Base-by-base conservation (phyloP, 2,888 invertebrate genomes). In the Ormyrus thymus region DNA sequence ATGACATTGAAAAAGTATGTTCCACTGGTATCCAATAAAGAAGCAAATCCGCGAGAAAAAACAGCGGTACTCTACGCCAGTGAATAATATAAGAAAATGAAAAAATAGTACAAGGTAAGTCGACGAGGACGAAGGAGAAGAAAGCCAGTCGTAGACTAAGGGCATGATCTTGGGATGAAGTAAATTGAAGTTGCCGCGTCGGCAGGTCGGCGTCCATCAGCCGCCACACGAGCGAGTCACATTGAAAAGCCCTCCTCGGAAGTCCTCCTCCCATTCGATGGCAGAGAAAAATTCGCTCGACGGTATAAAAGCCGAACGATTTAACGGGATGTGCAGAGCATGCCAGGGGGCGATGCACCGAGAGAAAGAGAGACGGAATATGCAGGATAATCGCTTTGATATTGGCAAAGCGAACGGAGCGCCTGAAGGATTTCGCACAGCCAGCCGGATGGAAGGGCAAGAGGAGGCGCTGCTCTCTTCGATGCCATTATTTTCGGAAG, bases 161-260 rank as follows among this genome's bases (percentile, higher is more conserved):
- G 56, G 15, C 43, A 71, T 46, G 62, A 62, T 68, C 75, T 50
- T 29, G 50, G 46, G 50, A 76, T 51, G 64, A 72, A 29, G 65
- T 65, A 59, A 72, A 66, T 77, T 66, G 66, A 77, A 77, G 71
- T 72, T 72, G 77, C 77, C 55, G 53, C 66, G 65, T 65, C 62
- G 65, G 62, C 65, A 77, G 29, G 45, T 61, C 7, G 48, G 46
- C 65, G 59, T 77, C 66, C 53, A 61, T 72, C 77, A 71, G 66
- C 10, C 43, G n/a, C 43, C 51, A 59, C 9, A 51, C 50, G 15
- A 58, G 48, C 65, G 46, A 65, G 65, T 65, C 65, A 58, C 51
- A 68, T 68, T 59, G 68, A 66, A 68, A 68, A 46, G 53, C 51
- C 64, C 45, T 4, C 70, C 29, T 29, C 15, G 29, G 29, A 3